These are phyloP conservation scores for Drosophila infuscata DNA, from an alignment of 2,888 invertebrate genomes.

Conservation along the genomic window DNA sequence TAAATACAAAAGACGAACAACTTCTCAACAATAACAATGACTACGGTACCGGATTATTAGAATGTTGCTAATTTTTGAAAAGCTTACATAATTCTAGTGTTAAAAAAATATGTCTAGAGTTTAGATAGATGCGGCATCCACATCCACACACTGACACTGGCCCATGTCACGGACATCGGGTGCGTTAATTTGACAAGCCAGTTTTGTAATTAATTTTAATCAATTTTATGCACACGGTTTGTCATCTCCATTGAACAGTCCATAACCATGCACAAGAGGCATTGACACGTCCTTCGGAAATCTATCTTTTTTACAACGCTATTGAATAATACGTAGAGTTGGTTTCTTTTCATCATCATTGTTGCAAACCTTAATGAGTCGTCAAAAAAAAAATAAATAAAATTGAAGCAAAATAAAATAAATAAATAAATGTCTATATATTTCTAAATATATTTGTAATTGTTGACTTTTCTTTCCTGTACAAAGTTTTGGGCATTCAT, in stretches of 20 bases:
- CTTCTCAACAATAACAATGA: slow-evolving; percentile 5
- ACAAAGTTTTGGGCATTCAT: slow-evolving; percentile 14
- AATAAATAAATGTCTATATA: neutral
- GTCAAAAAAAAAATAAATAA: slow-evolving; percentile 22
- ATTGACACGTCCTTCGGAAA: slow-evolving; percentile 53
- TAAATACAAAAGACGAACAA: slow-evolving; percentile 19
- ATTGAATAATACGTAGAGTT: slow-evolving; percentile 40
- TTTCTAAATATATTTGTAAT: neutral
- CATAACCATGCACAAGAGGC: slow-evolving; percentile 11
- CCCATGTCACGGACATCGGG: slow-evolving; percentile 64
- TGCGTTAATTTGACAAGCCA: slow-evolving; percentile 64
- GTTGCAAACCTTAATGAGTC: slow-evolving; percentile 34
- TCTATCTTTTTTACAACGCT: slow-evolving; percentile 33
- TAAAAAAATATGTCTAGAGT: slow-evolving; percentile 43
- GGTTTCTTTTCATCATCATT: slow-evolving; percentile 28
- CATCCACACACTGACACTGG: slow-evolving; percentile 31
- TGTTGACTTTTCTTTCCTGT: slow-evolving; percentile 42
- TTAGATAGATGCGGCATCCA: slow-evolving; percentile 45
- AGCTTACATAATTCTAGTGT: slow-evolving; percentile 17
- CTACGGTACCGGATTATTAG: slow-evolving; percentile 7
- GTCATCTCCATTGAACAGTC: slow-evolving; percentile 16
- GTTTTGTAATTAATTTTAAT: slow-evolving; percentile 68
- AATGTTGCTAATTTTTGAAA: slow-evolving; percentile 41
- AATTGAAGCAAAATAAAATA: neutral
- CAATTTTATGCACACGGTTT: slow-evolving; percentile 49